A percentile compares a stretch with the other conserved stretches of the same genome.
Evolutionary conservation across 2,888 invertebrate species (phyloP).

Genomic region (Spatulosminthurus flaviceps): DNA sequence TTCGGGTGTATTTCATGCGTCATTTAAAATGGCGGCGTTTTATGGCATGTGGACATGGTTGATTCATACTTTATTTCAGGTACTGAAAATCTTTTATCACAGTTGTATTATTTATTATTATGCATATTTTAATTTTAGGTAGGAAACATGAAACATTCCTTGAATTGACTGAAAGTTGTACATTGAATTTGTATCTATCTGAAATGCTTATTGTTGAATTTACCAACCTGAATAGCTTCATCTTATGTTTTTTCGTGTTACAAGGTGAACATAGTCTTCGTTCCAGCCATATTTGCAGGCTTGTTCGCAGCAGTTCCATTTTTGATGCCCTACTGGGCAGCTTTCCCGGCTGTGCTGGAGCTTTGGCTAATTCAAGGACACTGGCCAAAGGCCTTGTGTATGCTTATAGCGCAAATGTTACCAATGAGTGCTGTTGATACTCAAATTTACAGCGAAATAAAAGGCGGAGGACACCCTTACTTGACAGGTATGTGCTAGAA

Average conservation of each 20-base stretch:
- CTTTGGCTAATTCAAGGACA: constrained; percentile 92
- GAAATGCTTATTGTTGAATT: too few species aligned
- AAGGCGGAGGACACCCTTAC: constrained; percentile 71
- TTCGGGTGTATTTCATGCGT: constrained; percentile 94
- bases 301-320: constrained; percentile 95
- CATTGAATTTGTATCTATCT: too few species aligned
- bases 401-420: constrained; percentile 80
- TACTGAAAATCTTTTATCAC: constrained; percentile 61
- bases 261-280: constrained; percentile 84
- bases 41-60: constrained; percentile 99
- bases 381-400: constrained; percentile 79
- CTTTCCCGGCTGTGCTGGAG: constrained; percentile 92
- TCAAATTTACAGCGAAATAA: constrained; percentile 96
- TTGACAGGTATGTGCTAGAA: constrained; percentile 48
- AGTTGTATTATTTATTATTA: neutral
- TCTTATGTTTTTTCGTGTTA: neutral
- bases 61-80: constrained; percentile 92
- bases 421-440: constrained; percentile 94
- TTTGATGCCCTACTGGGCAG: constrained; percentile 94
- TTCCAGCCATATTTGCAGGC: constrained; percentile 92
- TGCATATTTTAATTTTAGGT: too few species aligned
- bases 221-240: too few species aligned
- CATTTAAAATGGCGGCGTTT: constrained; percentile 95
- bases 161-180: too few species aligned
- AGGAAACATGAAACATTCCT: too few species aligned